Evolutionary conservation across 2,113 vertebrate genomes (phyloP).

Genomic region (Mus spicilegus): DNA sequence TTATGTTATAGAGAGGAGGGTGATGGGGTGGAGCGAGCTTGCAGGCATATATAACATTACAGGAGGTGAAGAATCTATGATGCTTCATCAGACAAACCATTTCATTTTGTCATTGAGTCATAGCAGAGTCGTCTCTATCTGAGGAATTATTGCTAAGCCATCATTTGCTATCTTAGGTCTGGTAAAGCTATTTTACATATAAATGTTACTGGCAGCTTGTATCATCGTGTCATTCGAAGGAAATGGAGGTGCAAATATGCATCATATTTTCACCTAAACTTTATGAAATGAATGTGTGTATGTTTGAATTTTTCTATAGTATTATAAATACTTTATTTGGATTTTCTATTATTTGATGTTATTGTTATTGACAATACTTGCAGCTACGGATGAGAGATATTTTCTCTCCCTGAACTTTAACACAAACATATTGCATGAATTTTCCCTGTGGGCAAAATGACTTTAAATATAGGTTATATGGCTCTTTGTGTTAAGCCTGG

Average conservation of each 20-base stretch:
- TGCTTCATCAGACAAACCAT: constrained; percentile 68
- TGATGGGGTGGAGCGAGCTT: constrained; percentile 65
- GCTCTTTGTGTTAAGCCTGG: background rate
- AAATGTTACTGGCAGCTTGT: constrained; percentile 75
- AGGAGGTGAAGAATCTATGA: constrained; percentile 77
- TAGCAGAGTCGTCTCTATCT: constrained; percentile 75
- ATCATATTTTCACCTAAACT: background rate
- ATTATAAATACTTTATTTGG: background rate
- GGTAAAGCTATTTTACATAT: constrained; percentile 81
- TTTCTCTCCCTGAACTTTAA: background rate
- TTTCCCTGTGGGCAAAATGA: background rate
- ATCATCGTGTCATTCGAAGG: background rate
- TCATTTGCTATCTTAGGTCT: constrained; percentile 79
- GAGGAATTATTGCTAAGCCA: constrained; percentile 81
- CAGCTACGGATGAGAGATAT: background rate
- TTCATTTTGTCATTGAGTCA: constrained; percentile 77
- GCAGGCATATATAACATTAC: constrained; percentile 76
- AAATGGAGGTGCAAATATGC: constrained; percentile 42
- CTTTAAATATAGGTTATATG: background rate
- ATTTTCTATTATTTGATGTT: background rate
- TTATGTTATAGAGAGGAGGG: constrained; percentile 74
- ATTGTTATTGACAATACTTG: background rate
- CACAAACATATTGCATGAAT: rapidly evolving
- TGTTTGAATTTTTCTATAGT: background rate
- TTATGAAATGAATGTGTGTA: background rate